Conservation (phyloP, 2,797 vertebrate genomes). For the Carduelis carduelis region DNA sequence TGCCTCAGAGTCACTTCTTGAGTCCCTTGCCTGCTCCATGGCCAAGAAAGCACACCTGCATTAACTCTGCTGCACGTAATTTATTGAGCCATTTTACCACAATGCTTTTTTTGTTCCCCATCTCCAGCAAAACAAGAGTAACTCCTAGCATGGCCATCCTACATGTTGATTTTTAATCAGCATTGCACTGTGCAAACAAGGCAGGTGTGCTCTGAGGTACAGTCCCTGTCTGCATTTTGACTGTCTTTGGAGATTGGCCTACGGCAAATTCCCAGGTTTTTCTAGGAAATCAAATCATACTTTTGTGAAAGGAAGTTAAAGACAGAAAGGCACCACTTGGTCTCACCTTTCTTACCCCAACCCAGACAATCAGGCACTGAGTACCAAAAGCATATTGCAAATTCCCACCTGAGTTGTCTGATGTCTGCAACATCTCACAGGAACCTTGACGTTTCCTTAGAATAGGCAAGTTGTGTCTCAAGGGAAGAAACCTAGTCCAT, state of each 20-base stretch:
- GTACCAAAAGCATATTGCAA: neutral
- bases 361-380: neutral
- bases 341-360: neutral
- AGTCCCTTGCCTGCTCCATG: neutral
- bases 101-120: neutral
- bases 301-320: neutral
- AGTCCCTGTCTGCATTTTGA: neutral
- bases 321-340: neutral
- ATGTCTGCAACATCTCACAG: neutral
- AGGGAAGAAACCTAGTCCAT: neutral
- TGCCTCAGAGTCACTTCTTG: neutral
- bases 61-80: neutral
- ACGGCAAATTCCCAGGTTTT: neutral
- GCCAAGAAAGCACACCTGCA: conserved; percentile 44
- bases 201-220: neutral
- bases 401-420: neutral
- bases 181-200: neutral
- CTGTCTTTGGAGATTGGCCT: neutral
- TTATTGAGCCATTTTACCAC: neutral
- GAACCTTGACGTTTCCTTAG: neutral
- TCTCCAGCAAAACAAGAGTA: neutral
- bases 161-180: neutral
- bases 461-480: neutral
- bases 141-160: neutral
- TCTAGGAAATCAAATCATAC: neutral